Conservation (phyloP, 2,113 vertebrate genomes). For the Erythrolamprus reginae region DNA sequence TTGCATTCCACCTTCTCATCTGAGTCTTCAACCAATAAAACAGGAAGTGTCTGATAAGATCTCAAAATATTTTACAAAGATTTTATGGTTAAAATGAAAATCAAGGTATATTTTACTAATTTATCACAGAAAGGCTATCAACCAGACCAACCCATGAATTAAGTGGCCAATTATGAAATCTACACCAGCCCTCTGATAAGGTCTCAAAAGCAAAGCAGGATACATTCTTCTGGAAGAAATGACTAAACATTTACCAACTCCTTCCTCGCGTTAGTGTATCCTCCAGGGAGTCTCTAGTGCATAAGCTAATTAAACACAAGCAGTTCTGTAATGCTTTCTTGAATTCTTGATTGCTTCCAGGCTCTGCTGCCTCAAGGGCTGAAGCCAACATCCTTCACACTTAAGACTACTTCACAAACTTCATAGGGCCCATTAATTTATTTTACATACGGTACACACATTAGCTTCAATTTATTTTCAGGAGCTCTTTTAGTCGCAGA, state of each 20-base stretch:
- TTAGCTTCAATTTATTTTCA: constrained; percentile 3
- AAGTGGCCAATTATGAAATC: constrained; percentile 9
- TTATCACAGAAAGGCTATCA: background rate
- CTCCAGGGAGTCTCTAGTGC: background rate
- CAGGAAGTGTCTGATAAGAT: background rate
- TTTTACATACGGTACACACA: background rate
- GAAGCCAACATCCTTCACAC: background rate
- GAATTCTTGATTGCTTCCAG: constrained; percentile 8
- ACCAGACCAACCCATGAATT: background rate
- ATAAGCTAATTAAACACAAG: constrained; percentile 16
- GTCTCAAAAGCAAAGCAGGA: constrained; percentile 11
- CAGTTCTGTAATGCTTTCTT: constrained; percentile 22
- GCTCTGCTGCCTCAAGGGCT: background rate
- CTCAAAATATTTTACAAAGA: background rate
- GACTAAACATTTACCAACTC: constrained; percentile 36
- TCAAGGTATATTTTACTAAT: background rate
- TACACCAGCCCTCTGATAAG: background rate
- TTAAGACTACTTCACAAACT: background rate
- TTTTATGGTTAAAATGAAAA: background rate
- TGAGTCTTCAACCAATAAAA: background rate
- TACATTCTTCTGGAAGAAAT: constrained; percentile 15
- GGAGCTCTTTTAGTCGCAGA: background rate
- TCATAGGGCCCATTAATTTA: background rate
- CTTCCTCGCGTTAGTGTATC: background rate
- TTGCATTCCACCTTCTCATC: background rate